Percentiles rank a stretch among this genome's conserved stretches.
phyloP scores from a whole-genome alignment of 2,113 vertebrate genomes.

The Chloropsis hardwickii region DNA sequence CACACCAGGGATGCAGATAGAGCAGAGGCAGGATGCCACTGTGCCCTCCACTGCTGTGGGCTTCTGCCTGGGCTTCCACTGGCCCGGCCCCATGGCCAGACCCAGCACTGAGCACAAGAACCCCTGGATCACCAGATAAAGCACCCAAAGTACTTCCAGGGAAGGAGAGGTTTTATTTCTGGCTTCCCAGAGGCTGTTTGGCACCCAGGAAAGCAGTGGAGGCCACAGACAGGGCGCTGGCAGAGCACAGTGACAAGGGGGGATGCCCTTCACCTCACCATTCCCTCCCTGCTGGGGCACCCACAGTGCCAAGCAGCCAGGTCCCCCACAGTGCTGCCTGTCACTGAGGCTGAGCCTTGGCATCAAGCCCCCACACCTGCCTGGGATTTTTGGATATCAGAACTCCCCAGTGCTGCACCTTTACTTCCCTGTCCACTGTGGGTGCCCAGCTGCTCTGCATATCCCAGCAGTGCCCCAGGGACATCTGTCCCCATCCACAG shows the following conservation, averaged over 20 bases:
- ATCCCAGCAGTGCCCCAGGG: not conserved
- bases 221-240: rapidly evolving
- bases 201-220: not conserved
- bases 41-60: not conserved
- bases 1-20: not conserved
- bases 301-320: rapidly evolving
- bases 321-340: rapidly evolving
- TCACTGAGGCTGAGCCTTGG: not conserved
- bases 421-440: rapidly evolving
- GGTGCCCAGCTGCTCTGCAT: rapidly evolving
- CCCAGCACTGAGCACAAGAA: not conserved
- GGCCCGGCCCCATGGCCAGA: rapidly evolving
- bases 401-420: not conserved
- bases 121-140: not conserved
- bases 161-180: slow-evolving; percentile 10
- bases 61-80: not conserved
- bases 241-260: not conserved
- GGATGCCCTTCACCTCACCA: not conserved
- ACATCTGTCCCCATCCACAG: rapidly evolving
- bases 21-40: not conserved
- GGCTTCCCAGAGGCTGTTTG: not conserved
- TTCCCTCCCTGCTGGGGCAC: not conserved
- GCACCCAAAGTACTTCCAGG: not conserved
- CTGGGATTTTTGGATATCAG: not conserved
- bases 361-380: rapidly evolving